Evolutionary conservation across 1,140 invertebrate genomes (phyloP), one percentile per base, ranked within the genome.

Genomic region (Rhyzopertha dominica): DNA sequence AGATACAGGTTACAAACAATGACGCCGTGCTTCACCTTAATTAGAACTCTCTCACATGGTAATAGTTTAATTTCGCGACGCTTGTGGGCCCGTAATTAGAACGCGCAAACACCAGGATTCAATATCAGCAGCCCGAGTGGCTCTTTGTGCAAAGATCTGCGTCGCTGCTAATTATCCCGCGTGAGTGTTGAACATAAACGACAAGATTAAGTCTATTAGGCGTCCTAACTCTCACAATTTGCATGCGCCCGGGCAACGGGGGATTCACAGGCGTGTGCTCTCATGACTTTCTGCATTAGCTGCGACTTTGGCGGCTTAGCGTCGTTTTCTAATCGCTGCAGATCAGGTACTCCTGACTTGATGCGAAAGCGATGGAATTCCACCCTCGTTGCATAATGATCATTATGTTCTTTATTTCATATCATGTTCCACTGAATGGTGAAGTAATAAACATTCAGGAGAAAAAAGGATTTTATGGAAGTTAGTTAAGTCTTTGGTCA

Each of bases 21-120:
- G 39, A 49, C 47, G 37, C 37, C 50, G 49, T 57, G 57, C 57
- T 60, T 56, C 54, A 63, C 61, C 62, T 66, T 66, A 66, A 66
- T 66, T 64, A 65, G 57, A 59, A 54, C 49, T 62, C 60, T 65
- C 62, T 65, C 64, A 63, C 65, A 66, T 66, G 64, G 60, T 66
- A 66, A 66, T 66, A 58, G 64, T 66, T 66, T 66, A 66, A 66
- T 66, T 66, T 62, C 48, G 51, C 56, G 53, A 59, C 60, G 59
- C 55, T 64, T 66, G 63, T 51, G 63, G 62, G 45, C 41, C 47
- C 53, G 64, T 65, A 65, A 66, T 66, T 65, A 65, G 62, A 62
- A 58, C 51, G 53, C 44, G 54, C 53, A 54, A 55, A 58, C 54
- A 56, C 52, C 53, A 48, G 56, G 58, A 57, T 61, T 62, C 60